Evolutionary conservation across 2,113 vertebrate species (phyloP).

Genomic region (Hemiscyllium ocellatum): DNA sequence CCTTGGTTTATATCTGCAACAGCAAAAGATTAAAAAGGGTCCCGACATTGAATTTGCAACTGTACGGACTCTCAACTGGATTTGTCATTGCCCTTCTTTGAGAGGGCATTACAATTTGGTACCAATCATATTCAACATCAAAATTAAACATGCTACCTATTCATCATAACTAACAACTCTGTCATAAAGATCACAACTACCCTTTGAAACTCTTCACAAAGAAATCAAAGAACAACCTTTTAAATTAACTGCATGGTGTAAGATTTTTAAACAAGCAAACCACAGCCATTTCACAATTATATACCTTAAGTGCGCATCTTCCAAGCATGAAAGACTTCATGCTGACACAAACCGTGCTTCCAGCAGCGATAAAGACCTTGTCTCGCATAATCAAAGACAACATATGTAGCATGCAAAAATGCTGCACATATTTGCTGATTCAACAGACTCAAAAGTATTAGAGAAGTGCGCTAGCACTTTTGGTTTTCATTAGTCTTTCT

Average conservation of each 20-base stretch:
- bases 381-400: constrained; percentile 27
- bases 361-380: constrained; percentile 19
- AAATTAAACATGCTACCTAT: background rate
- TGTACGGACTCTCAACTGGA: too few species aligned
- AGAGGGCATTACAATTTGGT: background rate
- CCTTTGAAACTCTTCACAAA: background rate
- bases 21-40: background rate
- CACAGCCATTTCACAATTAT: background rate
- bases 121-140: background rate
- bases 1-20: background rate
- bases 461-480: background rate
- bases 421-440: constrained; percentile 9
- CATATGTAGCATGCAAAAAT: constrained; percentile 12
- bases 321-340: background rate
- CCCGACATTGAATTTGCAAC: background rate
- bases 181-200: background rate
- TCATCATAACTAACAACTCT: background rate
- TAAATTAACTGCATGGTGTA: background rate
- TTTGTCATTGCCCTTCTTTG: background rate
- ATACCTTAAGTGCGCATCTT: constrained; percentile 11
- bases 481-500: background rate
- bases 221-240: background rate
- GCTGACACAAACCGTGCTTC: constrained; percentile 6
- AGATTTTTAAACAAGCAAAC: background rate
- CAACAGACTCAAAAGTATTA: background rate